phyloP scores from a whole-genome alignment of 2,113 vertebrate species.

The Trinectes maculatus region DNA sequence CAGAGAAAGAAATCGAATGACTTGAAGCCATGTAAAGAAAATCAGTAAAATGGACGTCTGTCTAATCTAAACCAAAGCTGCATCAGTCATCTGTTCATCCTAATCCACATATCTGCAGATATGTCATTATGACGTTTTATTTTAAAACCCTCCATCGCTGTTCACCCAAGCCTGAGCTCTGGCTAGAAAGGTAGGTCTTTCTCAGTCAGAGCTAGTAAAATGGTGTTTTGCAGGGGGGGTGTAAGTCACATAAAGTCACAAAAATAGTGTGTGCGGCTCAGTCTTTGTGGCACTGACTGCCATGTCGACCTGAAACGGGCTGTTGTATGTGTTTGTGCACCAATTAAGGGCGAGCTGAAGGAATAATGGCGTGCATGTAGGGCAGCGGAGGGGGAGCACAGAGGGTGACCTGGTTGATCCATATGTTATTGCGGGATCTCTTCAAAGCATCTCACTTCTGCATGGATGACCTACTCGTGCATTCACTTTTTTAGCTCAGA shows the following conservation, averaged over 20 bases:
- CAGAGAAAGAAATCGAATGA: conserved; percentile 6
- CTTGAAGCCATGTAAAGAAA: conserved; percentile 54
- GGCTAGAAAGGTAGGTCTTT: background rate
- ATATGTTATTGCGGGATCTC: no score
- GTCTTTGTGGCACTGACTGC: no score
- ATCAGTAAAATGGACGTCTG: conserved; percentile 61
- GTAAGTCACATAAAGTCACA: no score
- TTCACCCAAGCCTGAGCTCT: background rate
- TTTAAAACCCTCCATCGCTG: conserved; percentile 50
- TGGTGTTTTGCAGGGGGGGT: no score
- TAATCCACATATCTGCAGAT: conserved; percentile 72
- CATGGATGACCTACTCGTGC: conserved; percentile 12
- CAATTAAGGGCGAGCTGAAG: conserved; percentile 60
- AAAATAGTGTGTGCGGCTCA: no score
- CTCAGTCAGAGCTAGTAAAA: background rate
- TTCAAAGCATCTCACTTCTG: conserved; percentile 13
- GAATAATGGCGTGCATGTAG: conserved; percentile 42
- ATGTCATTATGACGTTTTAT: conserved; percentile 62
- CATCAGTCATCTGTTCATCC: conserved; percentile 70
- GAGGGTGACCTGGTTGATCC: conserved; percentile 57
- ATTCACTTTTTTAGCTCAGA: background rate
- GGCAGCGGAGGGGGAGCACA: conserved; percentile 41
- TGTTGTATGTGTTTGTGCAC: conserved; percentile 38
- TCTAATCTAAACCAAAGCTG: conserved; percentile 71
- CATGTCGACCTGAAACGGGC: no score